Conservation (phyloP, 2,797 vertebrate genomes). For the Ptychadena robeensis region DNA sequence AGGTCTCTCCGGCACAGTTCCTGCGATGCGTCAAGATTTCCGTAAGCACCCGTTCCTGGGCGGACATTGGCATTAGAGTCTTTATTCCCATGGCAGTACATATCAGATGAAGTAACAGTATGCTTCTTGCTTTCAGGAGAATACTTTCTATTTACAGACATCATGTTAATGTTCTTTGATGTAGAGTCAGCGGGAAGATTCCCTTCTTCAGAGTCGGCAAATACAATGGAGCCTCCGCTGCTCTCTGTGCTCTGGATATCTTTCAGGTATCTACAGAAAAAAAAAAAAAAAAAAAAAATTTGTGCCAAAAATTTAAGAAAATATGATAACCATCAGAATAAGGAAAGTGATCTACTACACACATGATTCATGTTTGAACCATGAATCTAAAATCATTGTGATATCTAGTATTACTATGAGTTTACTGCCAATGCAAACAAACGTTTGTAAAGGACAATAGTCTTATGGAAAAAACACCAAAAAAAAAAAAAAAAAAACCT, state of each 20-base stretch:
- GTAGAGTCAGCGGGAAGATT: conserved; percentile 51
- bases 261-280: conserved; percentile 6
- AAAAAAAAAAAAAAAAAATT: not conserved
- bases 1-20: conserved; percentile 23
- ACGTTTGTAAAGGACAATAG: too few relatives aligned
- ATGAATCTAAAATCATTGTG: too few relatives aligned
- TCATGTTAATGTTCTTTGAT: conserved; percentile 60
- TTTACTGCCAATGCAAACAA: too few relatives aligned
- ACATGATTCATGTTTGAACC: not conserved
- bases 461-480: too few relatives aligned
- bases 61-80: conserved; percentile 33
- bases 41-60: conserved; percentile 9
- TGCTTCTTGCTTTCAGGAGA: conserved; percentile 42
- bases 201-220: conserved; percentile 78
- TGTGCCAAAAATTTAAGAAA: not conserved
- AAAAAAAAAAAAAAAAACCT: too few relatives aligned
- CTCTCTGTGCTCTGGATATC: conserved; percentile 70
- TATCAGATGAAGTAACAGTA: not conserved
- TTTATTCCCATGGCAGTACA: not conserved
- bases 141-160: conserved; percentile 55
- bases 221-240: conserved; percentile 85
- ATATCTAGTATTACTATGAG: too few relatives aligned
- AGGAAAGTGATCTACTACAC: not conserved
- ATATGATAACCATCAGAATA: not conserved
- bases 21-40: not conserved